Conservation (phyloP, 1,140 invertebrate genomes). For the Drosophila mayri region DNA sequence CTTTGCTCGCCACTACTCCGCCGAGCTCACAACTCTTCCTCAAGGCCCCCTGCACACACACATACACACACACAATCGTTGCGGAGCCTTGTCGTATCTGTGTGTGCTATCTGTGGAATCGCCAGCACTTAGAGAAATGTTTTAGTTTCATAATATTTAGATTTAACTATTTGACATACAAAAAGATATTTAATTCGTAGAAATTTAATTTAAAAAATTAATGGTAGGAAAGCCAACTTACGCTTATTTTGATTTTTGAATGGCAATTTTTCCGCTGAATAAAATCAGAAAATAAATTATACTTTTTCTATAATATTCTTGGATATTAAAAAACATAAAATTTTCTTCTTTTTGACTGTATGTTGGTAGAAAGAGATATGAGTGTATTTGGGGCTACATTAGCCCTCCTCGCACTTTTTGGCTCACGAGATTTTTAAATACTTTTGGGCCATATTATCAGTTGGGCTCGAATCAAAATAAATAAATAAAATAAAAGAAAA, state of each 20-base stretch:
- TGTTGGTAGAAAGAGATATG: neutral
- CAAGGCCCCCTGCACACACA: slow-evolving; percentile 52
- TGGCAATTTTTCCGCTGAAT: too few relatives aligned
- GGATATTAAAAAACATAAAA: neutral
- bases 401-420: slow-evolving; percentile 61
- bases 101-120: slow-evolving; percentile 12
- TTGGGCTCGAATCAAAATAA: slow-evolving; percentile 28
- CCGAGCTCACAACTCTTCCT: slow-evolving; percentile 60
- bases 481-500: slow-evolving; percentile 16
- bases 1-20: slow-evolving; percentile 27
- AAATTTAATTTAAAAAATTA: neutral
- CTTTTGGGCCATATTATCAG: slow-evolving; percentile 67
- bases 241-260: neutral
- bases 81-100: slow-evolving; percentile 15
- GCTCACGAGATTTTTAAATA: slow-evolving; percentile 78
- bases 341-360: neutral
- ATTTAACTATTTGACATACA: neutral
- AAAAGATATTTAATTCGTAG: neutral
- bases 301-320: neutral
- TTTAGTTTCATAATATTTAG: too few relatives aligned
- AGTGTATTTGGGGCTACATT: slow-evolving; percentile 63
- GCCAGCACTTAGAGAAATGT: neutral
- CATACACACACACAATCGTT: slow-evolving; percentile 2
- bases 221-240: neutral
- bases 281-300: neutral